These are phyloP conservation scores for Mus musculus DNA, from an alignment of 2,113 vertebrate species.

Conservation along the genomic window GRCm39 chr8:11508501-11509000, in stretches of 20 bases:
- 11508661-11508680: background rate
- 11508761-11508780: background rate
- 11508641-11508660: accelerated
- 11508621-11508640: background rate
- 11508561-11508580: background rate
- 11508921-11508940: background rate
- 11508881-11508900: background rate
- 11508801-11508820: background rate
- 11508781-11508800: background rate
- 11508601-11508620: background rate
- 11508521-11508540: background rate
- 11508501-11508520: background rate
- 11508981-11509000: background rate
- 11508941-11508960: accelerated
- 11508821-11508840: accelerated
- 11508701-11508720: accelerated
- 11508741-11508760: accelerated
- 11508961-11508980: background rate
- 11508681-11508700: background rate
- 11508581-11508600: background rate
- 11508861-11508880: too few species aligned
- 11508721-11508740: accelerated
- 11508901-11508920: background rate
- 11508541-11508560: background rate
- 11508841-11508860: background rate